phyloP scores from a whole-genome alignment of 2,888 invertebrate genomes.

The Lathronympha strigana region DNA sequence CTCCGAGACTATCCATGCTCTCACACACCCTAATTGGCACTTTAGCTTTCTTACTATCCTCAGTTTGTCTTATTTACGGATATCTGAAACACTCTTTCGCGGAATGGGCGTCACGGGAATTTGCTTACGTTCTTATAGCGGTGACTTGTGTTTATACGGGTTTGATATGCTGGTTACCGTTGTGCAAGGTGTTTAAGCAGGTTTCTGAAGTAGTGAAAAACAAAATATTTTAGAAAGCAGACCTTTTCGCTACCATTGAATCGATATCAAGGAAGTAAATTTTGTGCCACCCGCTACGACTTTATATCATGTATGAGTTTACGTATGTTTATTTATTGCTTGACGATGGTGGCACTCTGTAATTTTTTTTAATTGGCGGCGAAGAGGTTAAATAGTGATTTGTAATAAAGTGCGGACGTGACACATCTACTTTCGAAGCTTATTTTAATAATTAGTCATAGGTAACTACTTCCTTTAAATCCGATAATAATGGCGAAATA shows the following conservation, averaged over 20 bases:
- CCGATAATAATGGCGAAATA: neutral
- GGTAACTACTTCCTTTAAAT: neutral
- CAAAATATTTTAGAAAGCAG: slow-evolving; percentile 40
- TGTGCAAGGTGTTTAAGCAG: slow-evolving; percentile 39
- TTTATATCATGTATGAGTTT: no score
- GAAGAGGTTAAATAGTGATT: no score
- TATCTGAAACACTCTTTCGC: slow-evolving; percentile 49
- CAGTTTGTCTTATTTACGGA: slow-evolving; percentile 48
- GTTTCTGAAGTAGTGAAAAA: slow-evolving; percentile 34
- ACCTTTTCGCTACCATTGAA: neutral
- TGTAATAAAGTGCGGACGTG: no score
- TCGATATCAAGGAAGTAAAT: no score
- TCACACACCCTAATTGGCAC: slow-evolving; percentile 48
- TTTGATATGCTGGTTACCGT: slow-evolving; percentile 45
- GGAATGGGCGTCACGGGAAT: slow-evolving; percentile 48
- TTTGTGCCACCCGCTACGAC: no score
- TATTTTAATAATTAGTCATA: no score
- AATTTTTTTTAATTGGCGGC: no score
- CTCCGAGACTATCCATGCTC: slow-evolving; percentile 44
- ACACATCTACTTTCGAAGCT: no score
- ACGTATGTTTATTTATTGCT: no score
- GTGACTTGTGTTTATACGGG: slow-evolving; percentile 46
- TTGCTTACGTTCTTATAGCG: slow-evolving; percentile 47
- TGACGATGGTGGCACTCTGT: no score
- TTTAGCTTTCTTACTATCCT: slow-evolving; percentile 47